Percentiles rank a stretch among this genome's conserved stretches.
Evolutionary conservation across 1,140 invertebrate species (phyloP).

Genomic region (Ladona fulva): DNA sequence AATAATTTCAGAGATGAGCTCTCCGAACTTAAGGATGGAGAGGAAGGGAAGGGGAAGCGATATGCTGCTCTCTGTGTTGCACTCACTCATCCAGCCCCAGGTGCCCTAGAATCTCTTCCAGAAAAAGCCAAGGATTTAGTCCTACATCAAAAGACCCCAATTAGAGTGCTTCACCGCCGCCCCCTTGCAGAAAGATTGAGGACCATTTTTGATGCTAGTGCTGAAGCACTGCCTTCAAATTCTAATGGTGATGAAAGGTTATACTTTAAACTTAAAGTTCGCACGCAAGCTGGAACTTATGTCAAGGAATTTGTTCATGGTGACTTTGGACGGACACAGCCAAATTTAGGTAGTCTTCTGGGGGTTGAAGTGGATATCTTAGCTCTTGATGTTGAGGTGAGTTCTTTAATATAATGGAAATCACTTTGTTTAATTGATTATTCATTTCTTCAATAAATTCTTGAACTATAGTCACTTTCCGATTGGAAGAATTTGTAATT

Average conservation of each 20-base stretch:
- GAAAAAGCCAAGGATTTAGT: constrained; percentile 42
- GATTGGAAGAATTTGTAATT: no score
- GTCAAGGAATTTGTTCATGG: constrained; percentile 96
- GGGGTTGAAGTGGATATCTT: constrained; percentile 48
- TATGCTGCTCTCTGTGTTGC: constrained; percentile 71
- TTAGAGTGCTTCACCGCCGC: constrained; percentile 75
- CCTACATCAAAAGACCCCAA: constrained; percentile 62
- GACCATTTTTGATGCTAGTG: constrained; percentile 52
- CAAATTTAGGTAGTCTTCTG: constrained; percentile 52
- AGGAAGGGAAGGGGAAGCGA: constrained; percentile 74
- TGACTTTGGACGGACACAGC: constrained; percentile 80
- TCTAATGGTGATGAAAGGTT: constrained; percentile 26
- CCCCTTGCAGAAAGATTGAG: constrained; percentile 55
- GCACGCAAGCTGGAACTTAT: constrained; percentile 90
- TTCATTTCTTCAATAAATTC: no score
- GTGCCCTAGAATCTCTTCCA: constrained; percentile 42
- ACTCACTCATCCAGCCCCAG: constrained; percentile 28
- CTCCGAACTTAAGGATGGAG: constrained; percentile 69
- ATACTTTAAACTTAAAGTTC: constrained; percentile 57
- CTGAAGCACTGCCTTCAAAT: constrained; percentile 25
- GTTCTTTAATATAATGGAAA: no score
- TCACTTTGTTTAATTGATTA: no score
- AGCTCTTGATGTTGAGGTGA: constrained; percentile 62
- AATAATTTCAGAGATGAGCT: constrained; percentile 51
- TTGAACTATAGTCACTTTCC: no score